These are phyloP conservation scores for Nymphalis polychloros DNA, from an alignment of 2,888 invertebrate genomes.

Conservation along the genomic window DNA sequence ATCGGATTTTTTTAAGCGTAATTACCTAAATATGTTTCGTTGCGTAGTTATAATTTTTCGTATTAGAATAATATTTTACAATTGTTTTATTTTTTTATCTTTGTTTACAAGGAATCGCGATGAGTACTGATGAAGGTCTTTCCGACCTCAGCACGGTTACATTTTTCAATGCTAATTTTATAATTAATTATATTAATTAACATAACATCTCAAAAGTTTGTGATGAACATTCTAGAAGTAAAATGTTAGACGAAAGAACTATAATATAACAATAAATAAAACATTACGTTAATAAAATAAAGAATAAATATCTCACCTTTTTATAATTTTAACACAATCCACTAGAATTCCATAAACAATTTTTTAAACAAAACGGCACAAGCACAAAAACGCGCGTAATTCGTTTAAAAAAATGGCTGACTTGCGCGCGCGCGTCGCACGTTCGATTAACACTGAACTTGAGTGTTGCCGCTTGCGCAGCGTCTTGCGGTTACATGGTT, in stretches of 20 bases:
- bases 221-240: constrained; percentile 17
- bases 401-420: constrained; percentile 43
- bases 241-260: background rate
- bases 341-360: constrained; percentile 30
- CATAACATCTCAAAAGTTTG: constrained; percentile 5
- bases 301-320: constrained; percentile 14
- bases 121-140: constrained; percentile 29
- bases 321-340: constrained; percentile 2
- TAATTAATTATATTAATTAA: constrained; percentile 14
- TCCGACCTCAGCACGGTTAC: constrained; percentile 31
- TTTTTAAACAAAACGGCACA: constrained; percentile 33
- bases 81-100: constrained; percentile 1
- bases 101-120: constrained; percentile 7
- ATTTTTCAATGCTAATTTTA: constrained; percentile 28
- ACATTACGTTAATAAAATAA: background rate
- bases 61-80: background rate
- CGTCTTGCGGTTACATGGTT: constrained; percentile 46
- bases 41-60: too few species aligned
- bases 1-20: too few species aligned
- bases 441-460: constrained; percentile 72
- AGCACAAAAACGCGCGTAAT: constrained; percentile 50
- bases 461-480: constrained; percentile 52
- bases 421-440: constrained; percentile 53
- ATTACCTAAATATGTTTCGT: too few species aligned
- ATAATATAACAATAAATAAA: background rate